Base-by-base conservation (phyloP, 2,797 vertebrate genomes). In the Octomys mimax region DNA sequence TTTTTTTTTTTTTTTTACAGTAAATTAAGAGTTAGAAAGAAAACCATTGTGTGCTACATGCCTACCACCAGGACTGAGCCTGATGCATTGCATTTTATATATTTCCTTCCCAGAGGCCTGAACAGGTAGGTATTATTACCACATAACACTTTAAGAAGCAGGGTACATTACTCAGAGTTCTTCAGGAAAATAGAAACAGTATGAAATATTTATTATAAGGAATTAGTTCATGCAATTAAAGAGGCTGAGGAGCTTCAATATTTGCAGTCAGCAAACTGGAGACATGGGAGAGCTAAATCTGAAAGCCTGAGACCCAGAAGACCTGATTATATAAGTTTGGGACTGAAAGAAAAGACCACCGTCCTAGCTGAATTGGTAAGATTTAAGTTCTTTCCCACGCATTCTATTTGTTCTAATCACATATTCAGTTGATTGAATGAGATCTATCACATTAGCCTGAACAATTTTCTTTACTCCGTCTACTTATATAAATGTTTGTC, bases 81-180 rank as follows among this genome's bases (percentile, higher is more conserved):
- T 33, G 21, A 81, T 66, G 19, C 16, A 86, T 42, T 85, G 31
- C 10, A 46, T 66, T 89, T 78, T 36, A 71, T 12, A 84, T 87
- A 70, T 49, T 95, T 91, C 16, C 46, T 93, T 95, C 89, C 31
- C 11, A 68, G 52, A 81, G 39, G n/a, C 4, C 52, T 94, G 62
- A 59, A 28, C 3, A 79, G 16, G 24, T 84, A 52, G 59, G 7
- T 4, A 6, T 80, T 75, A 75, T 18, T 16, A 28, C 18, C 39
- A n/a, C 19, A 33, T 84, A 78, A 77, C 0, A 12, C 57, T 54
- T 11, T 12, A 62, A 10, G 39, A 93, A 87, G 12, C 18, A 49
- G 21, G 0, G 39, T 79, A 2, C 61, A 68, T 83, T 73, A 62
- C 2, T 81, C 18, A 64, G 39, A 33, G 16, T 75, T 86, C 54